Evolutionary conservation across 1,140 invertebrate species (phyloP).

Genomic region (Acromyrmex echinatior): DNA sequence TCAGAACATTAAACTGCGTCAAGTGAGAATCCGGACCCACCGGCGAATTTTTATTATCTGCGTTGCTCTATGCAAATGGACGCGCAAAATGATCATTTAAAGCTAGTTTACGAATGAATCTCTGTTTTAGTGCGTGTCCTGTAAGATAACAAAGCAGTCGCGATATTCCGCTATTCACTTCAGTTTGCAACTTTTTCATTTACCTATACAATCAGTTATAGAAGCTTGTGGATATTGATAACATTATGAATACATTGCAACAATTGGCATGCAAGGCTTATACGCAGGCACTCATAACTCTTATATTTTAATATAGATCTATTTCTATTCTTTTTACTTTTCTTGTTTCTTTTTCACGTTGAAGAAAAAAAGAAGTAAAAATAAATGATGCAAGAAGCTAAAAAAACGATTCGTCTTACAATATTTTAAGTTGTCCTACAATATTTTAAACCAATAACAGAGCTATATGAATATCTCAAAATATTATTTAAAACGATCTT

Average conservation of each 20-base stretch:
- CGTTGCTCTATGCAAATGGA: conserved; percentile 35
- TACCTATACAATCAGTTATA: background rate
- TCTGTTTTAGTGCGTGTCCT: background rate
- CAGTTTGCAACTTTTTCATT: background rate
- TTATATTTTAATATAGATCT: too few relatives aligned
- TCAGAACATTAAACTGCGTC: conserved; percentile 9
- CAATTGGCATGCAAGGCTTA: background rate
- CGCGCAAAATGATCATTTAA: conserved; percentile 27
- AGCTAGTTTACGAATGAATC: conserved; percentile 31
- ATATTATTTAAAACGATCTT: too few relatives aligned
- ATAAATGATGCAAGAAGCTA: too few relatives aligned
- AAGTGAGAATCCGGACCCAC: background rate
- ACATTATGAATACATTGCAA: background rate
- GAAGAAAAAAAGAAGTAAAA: too few relatives aligned
- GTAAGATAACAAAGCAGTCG: conserved; percentile 14
- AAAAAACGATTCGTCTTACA: too few relatives aligned
- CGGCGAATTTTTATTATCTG: conserved; percentile 39
- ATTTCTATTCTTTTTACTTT: too few relatives aligned
- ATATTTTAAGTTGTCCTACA: too few relatives aligned
- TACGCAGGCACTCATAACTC: background rate
- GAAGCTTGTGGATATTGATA: conserved; percentile 1
- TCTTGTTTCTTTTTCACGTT: too few relatives aligned
- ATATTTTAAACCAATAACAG: too few relatives aligned
- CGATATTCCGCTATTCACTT: background rate
- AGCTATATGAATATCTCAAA: too few relatives aligned